A percentile compares a stretch with the other conserved stretches of the same genome.
Conservation (phyloP, 2,888 invertebrate species). For the Troides aeacus region DNA sequence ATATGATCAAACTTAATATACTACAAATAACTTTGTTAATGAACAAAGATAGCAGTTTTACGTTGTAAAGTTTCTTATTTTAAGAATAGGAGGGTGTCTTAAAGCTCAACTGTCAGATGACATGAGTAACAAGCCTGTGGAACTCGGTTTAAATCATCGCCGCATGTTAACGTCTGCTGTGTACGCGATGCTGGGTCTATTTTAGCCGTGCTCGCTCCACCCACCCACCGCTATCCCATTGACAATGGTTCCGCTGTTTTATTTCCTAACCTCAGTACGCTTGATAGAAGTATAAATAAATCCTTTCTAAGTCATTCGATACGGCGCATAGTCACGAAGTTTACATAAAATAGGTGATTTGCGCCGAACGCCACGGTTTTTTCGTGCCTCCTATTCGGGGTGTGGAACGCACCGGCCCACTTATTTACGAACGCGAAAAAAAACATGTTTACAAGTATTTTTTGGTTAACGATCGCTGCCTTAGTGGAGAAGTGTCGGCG, state of each 20-base stretch:
- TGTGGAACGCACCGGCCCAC: constrained; percentile 49
- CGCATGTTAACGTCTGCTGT: constrained; percentile 44
- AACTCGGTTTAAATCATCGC: constrained; percentile 56
- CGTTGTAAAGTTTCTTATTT: constrained; percentile 4
- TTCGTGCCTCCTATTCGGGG: constrained; percentile 55
- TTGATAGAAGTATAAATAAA: constrained; percentile 69
- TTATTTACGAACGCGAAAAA: constrained; percentile 58
- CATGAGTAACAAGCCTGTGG: constrained; percentile 55
- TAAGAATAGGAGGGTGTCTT: constrained; percentile 36
- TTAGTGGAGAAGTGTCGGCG: constrained; percentile 45
- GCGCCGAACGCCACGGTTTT: constrained; percentile 69
- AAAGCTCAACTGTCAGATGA: constrained; percentile 34
- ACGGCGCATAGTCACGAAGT: constrained; percentile 77
- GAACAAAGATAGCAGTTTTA: constrained; percentile 28
- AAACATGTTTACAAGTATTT: constrained; percentile 73
- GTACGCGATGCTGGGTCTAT: constrained; percentile 51
- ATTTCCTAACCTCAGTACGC: constrained; percentile 42
- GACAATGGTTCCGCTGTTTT: constrained; percentile 48
- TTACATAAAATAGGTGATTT: constrained; percentile 79
- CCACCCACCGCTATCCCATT: constrained; percentile 57
- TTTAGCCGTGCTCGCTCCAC: constrained; percentile 50
- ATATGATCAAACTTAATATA: constrained; percentile 18
- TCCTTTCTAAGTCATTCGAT: constrained; percentile 78
- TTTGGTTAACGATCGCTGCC: constrained; percentile 50
- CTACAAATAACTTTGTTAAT: constrained; percentile 4